Base-by-base conservation (phyloP, 2,888 invertebrate genomes). In the Luperina testacea region DNA sequence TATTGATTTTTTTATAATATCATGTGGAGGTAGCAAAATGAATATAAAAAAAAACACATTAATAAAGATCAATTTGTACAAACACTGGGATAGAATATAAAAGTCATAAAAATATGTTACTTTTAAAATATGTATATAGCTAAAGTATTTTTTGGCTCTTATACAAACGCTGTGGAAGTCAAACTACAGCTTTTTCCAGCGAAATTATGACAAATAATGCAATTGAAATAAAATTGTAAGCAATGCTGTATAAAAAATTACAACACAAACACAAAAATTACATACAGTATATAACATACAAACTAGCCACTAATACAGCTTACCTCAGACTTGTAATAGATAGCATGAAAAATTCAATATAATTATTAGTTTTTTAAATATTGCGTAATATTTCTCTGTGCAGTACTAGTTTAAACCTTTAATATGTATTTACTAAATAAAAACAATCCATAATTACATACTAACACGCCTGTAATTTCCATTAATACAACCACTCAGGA, bases 341-440 rank as follows among this genome's bases (percentile, higher is more conserved):
- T 45, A 90, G 94, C 94, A 92, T 94, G 94, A 87, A 93, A 93
- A 90, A 89, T 80, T 8, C 11, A 65, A 79, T 13, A 38, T 0
- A 51, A 67, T 71, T 45, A 68, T 82, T 77, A 74, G 45, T 67
- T 76, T 76, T 65, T 13, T 1, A 68, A 45, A 27, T 7, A 17
- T 48, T 51, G 20, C 3, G 11, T 73, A 9, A 8, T 13, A 8
- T 38, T 17, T 70, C 5, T 51, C 13, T n/a, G 2, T 38, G 9
- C 70, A 57, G 3, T n/a, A 71, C 6, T 24, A 20, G 24, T 32
- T 32, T 7, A 7, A 64, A 65, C 27, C 15, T 63, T 63, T 63
- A 45, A 2, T 63, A n/a, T 38, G 24, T 65, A 38, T 38, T 27
- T 27, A 48, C 8, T 24, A 1, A 42, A 42, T 27, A 20, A 48